Conservation (phyloP, 2,888 invertebrate species). For the Eupithecia subumbrata region DNA sequence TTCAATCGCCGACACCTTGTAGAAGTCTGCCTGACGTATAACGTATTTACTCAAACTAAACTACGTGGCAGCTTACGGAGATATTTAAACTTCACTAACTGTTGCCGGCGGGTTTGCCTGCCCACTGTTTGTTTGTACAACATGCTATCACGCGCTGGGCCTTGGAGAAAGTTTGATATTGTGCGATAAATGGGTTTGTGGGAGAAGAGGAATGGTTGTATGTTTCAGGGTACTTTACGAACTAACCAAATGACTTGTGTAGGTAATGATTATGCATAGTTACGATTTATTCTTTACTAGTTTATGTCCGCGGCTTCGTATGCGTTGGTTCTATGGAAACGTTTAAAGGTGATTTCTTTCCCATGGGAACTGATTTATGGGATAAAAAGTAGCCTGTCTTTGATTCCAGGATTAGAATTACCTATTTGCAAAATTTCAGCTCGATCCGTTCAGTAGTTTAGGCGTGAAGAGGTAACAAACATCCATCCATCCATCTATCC, state of each 20-base stretch:
- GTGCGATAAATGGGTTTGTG: neutral
- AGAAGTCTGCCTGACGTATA: neutral
- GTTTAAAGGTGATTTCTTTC: too few species aligned
- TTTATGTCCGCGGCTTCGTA: too few species aligned
- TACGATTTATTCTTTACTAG: too few species aligned
- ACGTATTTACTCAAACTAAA: constrained; percentile 8
- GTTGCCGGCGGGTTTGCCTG: constrained; percentile 7
- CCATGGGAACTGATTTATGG: too few species aligned
- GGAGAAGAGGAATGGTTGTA: neutral
- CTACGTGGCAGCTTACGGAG: constrained; percentile 3
- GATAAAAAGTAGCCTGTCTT: too few species aligned
- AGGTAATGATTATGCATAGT: too few species aligned
- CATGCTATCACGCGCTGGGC: constrained; percentile 7
- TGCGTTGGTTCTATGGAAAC: too few species aligned
- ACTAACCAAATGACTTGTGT: neutral
- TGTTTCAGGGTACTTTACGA: neutral
- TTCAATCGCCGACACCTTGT: neutral
- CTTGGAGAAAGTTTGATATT: neutral
- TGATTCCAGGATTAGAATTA: too few species aligned
- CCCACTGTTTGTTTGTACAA: constrained; percentile 3
- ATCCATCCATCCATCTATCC: too few species aligned
- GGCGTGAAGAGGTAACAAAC: too few species aligned
- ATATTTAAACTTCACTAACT: constrained; percentile 19
- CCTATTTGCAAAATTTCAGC: too few species aligned
- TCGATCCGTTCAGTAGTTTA: too few species aligned